Conservation (phyloP, 2,797 vertebrate genomes). For the Varecia variegata region DNA sequence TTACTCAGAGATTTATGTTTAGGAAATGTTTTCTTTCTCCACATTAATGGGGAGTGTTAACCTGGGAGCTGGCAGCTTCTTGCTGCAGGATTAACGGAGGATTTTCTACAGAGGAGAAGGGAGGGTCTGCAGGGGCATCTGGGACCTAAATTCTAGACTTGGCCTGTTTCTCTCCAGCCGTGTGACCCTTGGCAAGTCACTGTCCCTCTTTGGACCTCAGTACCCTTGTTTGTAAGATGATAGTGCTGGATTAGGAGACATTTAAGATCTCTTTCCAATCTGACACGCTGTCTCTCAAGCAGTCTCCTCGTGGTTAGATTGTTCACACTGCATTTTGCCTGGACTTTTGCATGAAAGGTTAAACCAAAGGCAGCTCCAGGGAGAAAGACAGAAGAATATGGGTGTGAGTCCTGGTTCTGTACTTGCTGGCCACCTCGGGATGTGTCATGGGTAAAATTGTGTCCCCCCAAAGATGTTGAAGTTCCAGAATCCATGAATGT, state of each 20-base stretch:
- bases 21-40: neutral
- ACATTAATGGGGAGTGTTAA: neutral
- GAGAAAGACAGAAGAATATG: neutral
- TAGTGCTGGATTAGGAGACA: neutral
- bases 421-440: neutral
- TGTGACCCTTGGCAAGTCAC: neutral
- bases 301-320: neutral
- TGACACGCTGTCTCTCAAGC: neutral
- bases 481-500: neutral
- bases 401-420: neutral
- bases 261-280: neutral
- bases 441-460: neutral
- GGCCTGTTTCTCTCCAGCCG: neutral
- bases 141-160: neutral
- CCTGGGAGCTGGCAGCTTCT: neutral
- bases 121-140: fast-evolving
- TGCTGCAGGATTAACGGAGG: neutral
- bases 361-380: neutral
- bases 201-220: neutral
- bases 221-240: neutral
- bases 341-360: neutral
- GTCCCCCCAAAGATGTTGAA: neutral
- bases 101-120: neutral
- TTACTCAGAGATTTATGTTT: neutral
- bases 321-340: neutral